These are phyloP conservation scores for Protosalanx chinensis DNA, from an alignment of 2,797 vertebrate species.

Conservation along the genomic window DNA sequence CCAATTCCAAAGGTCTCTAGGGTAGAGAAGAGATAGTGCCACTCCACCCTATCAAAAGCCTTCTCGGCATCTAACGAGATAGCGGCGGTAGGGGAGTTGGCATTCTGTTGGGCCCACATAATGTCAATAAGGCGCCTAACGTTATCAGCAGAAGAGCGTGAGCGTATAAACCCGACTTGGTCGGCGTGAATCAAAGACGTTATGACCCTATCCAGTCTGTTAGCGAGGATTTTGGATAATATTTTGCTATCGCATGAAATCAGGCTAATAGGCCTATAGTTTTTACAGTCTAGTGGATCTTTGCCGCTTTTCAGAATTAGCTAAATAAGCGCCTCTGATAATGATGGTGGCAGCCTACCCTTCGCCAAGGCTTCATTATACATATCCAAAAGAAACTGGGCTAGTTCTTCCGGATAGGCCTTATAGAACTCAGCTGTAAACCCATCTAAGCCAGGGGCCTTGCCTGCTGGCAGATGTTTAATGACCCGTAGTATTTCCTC, in stretches of 20 bases:
- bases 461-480: slow-evolving; percentile 4
- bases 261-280: not conserved
- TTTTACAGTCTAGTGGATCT: too few species aligned
- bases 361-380: too few species aligned
- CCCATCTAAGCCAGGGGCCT: slow-evolving; percentile 8
- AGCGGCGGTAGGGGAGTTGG: not conserved
- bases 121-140: not conserved
- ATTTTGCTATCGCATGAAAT: slow-evolving; percentile 17
- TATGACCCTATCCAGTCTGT: slow-evolving; percentile 14
- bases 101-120: slow-evolving; percentile 14
- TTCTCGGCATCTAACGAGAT: not conserved
- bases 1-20: slow-evolving; percentile 5
- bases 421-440: too few species aligned
- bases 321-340: too few species aligned
- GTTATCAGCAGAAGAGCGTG: slow-evolving; percentile 4
- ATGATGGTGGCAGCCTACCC: too few species aligned
- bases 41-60: slow-evolving; percentile 8
- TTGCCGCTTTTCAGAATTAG: too few species aligned
- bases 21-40: not conserved
- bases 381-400: too few species aligned
- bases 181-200: slow-evolving; percentile 15
- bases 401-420: too few species aligned
- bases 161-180: slow-evolving; percentile 18
- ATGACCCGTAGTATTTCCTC: slow-evolving; percentile 10
- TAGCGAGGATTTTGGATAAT: slow-evolving; percentile 19